Percentiles rank a stretch among this genome's conserved stretches.
phyloP scores from a whole-genome alignment of 2,888 invertebrate genomes.

The Liopterus haemorrhoidalis region DNA sequence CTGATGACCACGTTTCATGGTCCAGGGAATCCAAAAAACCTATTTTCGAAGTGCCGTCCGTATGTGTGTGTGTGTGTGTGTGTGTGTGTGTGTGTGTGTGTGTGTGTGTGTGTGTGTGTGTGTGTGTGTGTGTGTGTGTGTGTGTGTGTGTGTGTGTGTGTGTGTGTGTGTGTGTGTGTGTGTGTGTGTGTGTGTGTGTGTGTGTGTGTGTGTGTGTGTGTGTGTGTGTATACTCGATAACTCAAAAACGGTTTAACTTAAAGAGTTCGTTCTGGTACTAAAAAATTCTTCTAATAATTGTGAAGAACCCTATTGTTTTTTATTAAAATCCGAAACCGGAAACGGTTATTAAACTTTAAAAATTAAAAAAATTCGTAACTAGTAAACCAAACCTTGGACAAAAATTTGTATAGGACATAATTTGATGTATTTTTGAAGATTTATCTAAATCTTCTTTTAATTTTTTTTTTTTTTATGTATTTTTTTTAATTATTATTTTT shows the following conservation, averaged over 20 bases:
- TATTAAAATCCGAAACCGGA: too few relatives aligned
- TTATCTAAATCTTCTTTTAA: too few relatives aligned
- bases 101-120: background rate
- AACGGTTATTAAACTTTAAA: too few relatives aligned
- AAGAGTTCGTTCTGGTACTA: background rate
- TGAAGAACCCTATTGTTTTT: too few relatives aligned
- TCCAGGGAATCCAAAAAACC: background rate
- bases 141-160: background rate
- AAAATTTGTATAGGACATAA: too few relatives aligned
- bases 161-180: background rate
- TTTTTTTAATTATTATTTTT: too few relatives aligned
- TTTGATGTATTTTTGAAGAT: too few relatives aligned
- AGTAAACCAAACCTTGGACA: too few relatives aligned
- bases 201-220: background rate
- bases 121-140: background rate
- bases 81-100: background rate
- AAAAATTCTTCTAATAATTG: too few relatives aligned
- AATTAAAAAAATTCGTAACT: too few relatives aligned
- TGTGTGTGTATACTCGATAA: background rate
- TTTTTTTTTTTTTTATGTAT: too few relatives aligned
- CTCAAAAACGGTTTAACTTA: background rate
- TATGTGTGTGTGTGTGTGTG: background rate
- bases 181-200: background rate
- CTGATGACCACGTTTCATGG: too few relatives aligned
- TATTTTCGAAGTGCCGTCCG: background rate